These are phyloP conservation scores for Pelodiscus sinensis DNA, from an alignment of 2,113 vertebrate genomes.

Conservation along the genomic window DNA sequence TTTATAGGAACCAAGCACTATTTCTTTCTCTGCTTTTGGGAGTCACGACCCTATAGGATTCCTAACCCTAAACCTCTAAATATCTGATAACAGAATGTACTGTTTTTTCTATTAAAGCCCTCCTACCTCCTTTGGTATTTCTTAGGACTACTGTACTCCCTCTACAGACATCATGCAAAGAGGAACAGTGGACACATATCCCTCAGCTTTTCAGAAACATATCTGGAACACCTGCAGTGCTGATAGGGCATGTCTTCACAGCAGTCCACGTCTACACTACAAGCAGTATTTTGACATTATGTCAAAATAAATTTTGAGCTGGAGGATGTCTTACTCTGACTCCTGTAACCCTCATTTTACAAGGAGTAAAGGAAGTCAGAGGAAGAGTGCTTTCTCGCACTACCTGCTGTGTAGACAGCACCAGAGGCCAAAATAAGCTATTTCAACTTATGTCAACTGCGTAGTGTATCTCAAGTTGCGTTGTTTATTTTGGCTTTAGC, in stretches of 20 bases:
- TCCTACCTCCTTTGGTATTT: not conserved
- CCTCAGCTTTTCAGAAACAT: not conserved
- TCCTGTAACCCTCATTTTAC: too few species aligned
- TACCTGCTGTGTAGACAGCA: too few species aligned
- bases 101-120: not conserved
- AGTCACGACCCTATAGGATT: not conserved
- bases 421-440: too few species aligned
- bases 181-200: not conserved
- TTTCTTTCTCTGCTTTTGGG: not conserved
- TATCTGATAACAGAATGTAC: not conserved
- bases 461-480: too few species aligned
- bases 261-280: too few species aligned
- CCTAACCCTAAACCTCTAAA: not conserved
- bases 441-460: too few species aligned
- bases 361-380: too few species aligned
- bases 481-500: too few species aligned
- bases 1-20: not conserved
- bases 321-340: too few species aligned
- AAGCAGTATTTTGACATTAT: too few species aligned
- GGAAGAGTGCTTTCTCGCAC: too few species aligned
- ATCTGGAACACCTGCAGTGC: not conserved
- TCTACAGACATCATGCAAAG: accelerated
- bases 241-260: not conserved
- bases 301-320: too few species aligned
- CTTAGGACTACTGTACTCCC: not conserved